Percentiles rank a stretch among this genome's conserved stretches.
Evolutionary conservation across 2,113 vertebrate species (phyloP).

Genomic region (Gorilla gorilla): DNA sequence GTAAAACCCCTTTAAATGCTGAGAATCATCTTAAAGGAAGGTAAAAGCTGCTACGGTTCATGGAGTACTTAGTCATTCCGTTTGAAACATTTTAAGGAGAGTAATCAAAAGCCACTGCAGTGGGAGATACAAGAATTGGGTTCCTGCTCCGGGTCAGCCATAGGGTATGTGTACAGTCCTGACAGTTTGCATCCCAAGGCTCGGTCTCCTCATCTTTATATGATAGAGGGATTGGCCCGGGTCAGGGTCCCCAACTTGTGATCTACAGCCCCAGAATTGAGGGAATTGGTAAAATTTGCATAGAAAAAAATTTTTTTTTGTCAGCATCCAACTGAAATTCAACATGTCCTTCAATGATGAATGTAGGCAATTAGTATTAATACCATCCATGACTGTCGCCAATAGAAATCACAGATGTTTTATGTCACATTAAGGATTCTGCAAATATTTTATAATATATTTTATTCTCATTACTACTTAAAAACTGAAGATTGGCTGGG

Average conservation of each 20-base stretch:
- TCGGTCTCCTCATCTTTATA: neutral
- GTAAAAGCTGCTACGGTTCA: neutral
- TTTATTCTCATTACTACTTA: neutral
- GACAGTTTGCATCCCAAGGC: neutral
- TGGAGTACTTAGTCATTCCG: neutral
- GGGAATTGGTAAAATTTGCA: neutral
- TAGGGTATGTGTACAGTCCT: neutral
- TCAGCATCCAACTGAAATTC: neutral
- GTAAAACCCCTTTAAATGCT: neutral
- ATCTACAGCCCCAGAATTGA: neutral
- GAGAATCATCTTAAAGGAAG: neutral
- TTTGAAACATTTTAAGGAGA: neutral
- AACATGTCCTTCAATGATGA: neutral
- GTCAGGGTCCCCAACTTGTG: neutral
- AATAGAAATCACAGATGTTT: neutral
- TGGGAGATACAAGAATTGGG: neutral
- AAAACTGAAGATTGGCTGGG: neutral
- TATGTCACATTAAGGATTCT: neutral
- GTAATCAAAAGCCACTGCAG: neutral
- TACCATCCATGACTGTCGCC: neutral
- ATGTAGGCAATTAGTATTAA: neutral
- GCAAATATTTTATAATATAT: neutral
- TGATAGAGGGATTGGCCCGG: neutral
- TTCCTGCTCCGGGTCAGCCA: neutral
- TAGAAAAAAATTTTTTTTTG: neutral